Evolutionary conservation across 2,888 invertebrate genomes (phyloP).

Genomic region (Erebia palarica): DNA sequence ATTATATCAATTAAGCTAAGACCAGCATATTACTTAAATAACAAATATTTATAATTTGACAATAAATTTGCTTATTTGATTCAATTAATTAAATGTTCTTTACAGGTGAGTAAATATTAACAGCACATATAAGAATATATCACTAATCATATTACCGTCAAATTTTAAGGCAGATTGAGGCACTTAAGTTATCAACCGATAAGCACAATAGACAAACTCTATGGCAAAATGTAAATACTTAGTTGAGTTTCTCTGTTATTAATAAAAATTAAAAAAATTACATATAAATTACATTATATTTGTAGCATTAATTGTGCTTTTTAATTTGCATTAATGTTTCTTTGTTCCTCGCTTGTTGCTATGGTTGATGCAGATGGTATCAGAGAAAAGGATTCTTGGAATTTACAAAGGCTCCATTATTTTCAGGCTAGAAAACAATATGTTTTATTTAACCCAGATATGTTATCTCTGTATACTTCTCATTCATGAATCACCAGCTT

Average conservation of each 20-base stretch:
- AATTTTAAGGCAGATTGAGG: slow-evolving; percentile 70
- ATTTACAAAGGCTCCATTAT: slow-evolving; percentile 68
- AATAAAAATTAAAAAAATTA: slow-evolving; percentile 49
- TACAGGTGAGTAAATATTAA: slow-evolving; percentile 43
- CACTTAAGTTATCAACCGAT: slow-evolving; percentile 56
- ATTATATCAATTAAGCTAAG: slow-evolving; percentile 64
- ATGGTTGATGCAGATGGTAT: slow-evolving; percentile 47
- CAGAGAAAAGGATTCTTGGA: slow-evolving; percentile 78
- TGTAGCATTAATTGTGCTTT: slow-evolving; percentile 77
- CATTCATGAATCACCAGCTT: slow-evolving; percentile 39
- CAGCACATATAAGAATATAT: slow-evolving; percentile 47
- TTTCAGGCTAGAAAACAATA: slow-evolving; percentile 48
- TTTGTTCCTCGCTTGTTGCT: slow-evolving; percentile 58
- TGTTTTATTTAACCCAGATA: slow-evolving; percentile 34
- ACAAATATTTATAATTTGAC: slow-evolving; percentile 45
- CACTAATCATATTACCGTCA: slow-evolving; percentile 42
- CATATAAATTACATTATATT: slow-evolving; percentile 54
- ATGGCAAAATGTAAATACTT: slow-evolving; percentile 60
- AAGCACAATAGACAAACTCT: slow-evolving; percentile 48
- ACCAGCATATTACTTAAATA: slow-evolving; percentile 59
- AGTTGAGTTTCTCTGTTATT: slow-evolving; percentile 54
- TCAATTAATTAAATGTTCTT: slow-evolving; percentile 44
- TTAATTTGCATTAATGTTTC: slow-evolving; percentile 60
- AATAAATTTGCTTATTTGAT: slow-evolving; percentile 45
- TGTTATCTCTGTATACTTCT: slow-evolving; percentile 27